A percentile compares a stretch with the other conserved stretches of the same genome.
phyloP scores from a whole-genome alignment of 2,888 invertebrate genomes.

The Archips xylosteana region DNA sequence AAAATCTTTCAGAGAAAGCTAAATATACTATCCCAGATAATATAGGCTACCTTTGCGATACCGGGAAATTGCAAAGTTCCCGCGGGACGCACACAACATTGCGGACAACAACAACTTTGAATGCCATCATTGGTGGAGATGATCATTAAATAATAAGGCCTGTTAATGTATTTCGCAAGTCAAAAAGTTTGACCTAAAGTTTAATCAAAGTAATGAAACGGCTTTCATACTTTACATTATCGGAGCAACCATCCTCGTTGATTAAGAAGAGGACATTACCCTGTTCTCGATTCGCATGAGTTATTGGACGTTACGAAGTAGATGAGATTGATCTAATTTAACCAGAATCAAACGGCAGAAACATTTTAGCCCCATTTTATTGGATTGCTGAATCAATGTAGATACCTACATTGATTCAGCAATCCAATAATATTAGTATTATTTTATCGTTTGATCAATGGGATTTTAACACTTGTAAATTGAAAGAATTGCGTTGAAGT shows the following conservation, averaged over 20 bases:
- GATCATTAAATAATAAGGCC: no score
- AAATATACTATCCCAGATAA: no score
- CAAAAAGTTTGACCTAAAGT: no score
- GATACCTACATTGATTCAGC: no score
- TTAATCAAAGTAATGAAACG: neutral
- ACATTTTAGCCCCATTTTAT: neutral
- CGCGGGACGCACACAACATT: no score
- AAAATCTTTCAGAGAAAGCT: no score
- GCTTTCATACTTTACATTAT: neutral
- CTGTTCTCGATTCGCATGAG: neutral
- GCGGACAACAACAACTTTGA: no score
- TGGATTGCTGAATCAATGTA: neutral
- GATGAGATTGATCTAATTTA: neutral
- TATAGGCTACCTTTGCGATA: no score
- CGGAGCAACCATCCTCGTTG: neutral
- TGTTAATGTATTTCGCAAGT: no score
- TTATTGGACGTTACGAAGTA: neutral
- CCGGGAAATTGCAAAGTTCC: no score
- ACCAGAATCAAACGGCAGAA: neutral
- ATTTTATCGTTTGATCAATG: neutral
- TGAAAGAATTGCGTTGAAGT: neutral
- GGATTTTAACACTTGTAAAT: conserved; percentile 1
- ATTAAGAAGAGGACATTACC: conserved; percentile 3
- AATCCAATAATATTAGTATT: neutral
- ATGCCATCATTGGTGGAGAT: no score